Evolutionary conservation across 2,888 invertebrate genomes (phyloP).

Genomic region (Hylaea fasciaria): DNA sequence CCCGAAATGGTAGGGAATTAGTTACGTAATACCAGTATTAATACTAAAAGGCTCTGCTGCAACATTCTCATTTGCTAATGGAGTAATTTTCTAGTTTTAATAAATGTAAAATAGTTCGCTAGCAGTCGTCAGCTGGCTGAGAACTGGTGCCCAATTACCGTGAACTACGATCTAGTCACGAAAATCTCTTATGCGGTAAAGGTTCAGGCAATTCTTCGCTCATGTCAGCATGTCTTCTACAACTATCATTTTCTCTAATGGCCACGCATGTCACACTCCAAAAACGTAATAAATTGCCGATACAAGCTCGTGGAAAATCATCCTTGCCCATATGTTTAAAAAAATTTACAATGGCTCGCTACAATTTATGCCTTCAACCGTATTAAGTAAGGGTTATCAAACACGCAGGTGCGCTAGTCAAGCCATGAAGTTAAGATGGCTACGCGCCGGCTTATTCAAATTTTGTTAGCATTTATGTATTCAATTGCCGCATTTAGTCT

Average conservation of each 20-base stretch:
- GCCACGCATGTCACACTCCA: constrained; percentile 46
- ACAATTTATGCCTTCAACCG: constrained; percentile 27
- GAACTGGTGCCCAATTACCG: constrained; percentile 58
- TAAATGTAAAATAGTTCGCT: constrained; percentile 1
- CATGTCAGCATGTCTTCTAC: constrained; percentile 59
- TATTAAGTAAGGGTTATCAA: constrained; percentile 30
- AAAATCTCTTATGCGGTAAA: constrained; percentile 66
- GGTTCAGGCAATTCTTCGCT: constrained; percentile 59
- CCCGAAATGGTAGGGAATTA: constrained; percentile 2
- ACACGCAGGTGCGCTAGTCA: constrained; percentile 50
- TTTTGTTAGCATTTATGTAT: constrained; percentile 47
- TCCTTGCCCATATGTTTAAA: constrained; percentile 40
- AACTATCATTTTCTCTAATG: constrained; percentile 72
- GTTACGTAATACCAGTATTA: constrained; percentile 2
- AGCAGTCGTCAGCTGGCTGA: constrained; percentile 27
- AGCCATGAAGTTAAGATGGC: constrained; percentile 44
- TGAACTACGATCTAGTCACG: constrained; percentile 63
- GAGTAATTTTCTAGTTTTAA: constrained; percentile 9
- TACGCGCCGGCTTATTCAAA: constrained; percentile 50
- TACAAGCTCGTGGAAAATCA: constrained; percentile 35
- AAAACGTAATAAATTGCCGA: constrained; percentile 40
- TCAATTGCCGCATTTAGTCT: constrained; percentile 36
- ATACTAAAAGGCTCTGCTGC: constrained; percentile 1
- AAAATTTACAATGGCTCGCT: constrained; percentile 41
- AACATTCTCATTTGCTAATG: constrained; percentile 22